phyloP scores from a whole-genome alignment of 2,888 invertebrate genomes.

The Corythucha ciliata region DNA sequence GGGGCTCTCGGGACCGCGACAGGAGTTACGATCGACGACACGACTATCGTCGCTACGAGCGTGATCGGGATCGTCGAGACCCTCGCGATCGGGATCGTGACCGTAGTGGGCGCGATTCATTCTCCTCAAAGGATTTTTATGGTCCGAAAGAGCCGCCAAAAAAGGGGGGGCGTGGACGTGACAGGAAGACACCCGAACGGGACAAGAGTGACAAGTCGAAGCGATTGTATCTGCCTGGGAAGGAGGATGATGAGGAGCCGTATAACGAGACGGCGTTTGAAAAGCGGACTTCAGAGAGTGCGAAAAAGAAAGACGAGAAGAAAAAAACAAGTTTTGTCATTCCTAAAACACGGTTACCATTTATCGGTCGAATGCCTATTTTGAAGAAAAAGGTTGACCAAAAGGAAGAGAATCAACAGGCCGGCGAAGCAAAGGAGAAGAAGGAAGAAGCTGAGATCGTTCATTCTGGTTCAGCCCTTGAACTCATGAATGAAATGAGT shows the following conservation, averaged over 20 bases:
- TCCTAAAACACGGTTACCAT: constrained; percentile 63
- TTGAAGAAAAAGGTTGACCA: constrained; percentile 42
- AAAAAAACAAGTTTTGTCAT: constrained; percentile 32
- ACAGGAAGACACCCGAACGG: too few relatives aligned
- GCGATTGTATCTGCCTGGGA: constrained; percentile 14
- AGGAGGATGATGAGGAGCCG: constrained; percentile 32
- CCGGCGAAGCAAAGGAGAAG: constrained; percentile 18
- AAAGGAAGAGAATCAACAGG: constrained; percentile 39
- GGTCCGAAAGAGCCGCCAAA: constrained; percentile 18
- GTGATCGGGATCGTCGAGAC: neutral
- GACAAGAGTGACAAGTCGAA: constrained; percentile 12
- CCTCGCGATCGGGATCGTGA: neutral
- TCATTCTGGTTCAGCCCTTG: neutral
- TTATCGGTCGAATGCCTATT: constrained; percentile 77
- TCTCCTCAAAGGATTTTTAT: neutral
- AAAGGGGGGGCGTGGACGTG: too few relatives aligned
- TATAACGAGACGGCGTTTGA: constrained; percentile 41
- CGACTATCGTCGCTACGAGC: neutral
- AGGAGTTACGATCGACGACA: neutral
- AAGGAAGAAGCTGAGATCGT: constrained; percentile 4
- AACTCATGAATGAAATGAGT: neutral
- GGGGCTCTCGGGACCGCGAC: neutral
- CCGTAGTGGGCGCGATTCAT: neutral
- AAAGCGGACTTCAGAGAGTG: constrained; percentile 38
- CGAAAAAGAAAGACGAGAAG: constrained; percentile 30